Conservation (phyloP, 2,113 vertebrate genomes). For the Romanogobio albipinnatus region DNA sequence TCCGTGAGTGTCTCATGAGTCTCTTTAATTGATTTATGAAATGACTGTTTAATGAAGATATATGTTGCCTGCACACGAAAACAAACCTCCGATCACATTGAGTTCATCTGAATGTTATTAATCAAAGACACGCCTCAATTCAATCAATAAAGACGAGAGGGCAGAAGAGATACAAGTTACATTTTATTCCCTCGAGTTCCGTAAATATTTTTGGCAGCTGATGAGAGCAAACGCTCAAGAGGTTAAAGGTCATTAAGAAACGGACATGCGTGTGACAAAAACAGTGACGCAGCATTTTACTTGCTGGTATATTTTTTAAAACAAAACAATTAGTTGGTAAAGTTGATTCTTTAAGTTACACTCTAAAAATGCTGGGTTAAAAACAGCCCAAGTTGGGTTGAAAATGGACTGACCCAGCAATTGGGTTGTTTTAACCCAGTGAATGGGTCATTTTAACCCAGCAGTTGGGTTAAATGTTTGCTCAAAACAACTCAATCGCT, state of each 20-base stretch:
- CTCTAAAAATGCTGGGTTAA: no score
- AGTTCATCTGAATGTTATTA: not conserved
- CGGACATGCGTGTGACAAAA: not conserved
- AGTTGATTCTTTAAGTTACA: not conserved
- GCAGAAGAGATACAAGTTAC: not conserved
- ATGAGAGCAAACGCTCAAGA: not conserved
- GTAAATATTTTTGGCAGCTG: not conserved
- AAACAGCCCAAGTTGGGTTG: no score
- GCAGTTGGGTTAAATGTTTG: no score
- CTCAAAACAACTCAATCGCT: no score
- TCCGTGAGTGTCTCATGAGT: constrained; percentile 50
- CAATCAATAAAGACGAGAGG: not conserved
- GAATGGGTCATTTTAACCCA: no score
- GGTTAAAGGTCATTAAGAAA: constrained; percentile 33
- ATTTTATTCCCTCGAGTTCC: not conserved
- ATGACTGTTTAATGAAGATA: constrained; percentile 59
- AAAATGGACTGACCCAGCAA: no score
- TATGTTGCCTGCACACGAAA: constrained; percentile 22
- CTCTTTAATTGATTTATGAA: constrained; percentile 55
- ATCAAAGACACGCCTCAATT: not conserved
- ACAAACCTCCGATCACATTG: constrained; percentile 19
- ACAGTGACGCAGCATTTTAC: not conserved
- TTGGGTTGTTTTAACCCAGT: no score
- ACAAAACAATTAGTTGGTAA: not conserved
- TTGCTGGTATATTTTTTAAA: not conserved